Conservation (phyloP, 1,140 invertebrate genomes). For the Pentalonia nigronervosa region DNA sequence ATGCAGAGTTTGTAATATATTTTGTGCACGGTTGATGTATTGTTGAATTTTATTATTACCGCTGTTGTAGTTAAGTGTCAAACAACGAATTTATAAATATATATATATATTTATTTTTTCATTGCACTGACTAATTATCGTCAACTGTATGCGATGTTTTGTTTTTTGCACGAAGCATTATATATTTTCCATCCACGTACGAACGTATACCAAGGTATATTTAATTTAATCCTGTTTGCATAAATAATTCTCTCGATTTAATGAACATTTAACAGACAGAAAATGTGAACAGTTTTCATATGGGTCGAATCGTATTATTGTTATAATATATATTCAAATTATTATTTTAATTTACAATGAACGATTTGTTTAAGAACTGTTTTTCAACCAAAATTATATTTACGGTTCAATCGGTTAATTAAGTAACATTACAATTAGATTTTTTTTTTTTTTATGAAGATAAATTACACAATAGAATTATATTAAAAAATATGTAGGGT, state of each 20-base stretch:
- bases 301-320: not conserved
- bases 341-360: not conserved
- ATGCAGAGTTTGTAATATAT: not conserved
- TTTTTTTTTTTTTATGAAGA: not conserved
- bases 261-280: not conserved
- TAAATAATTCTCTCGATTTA: constrained; percentile 28
- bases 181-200: not conserved
- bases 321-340: not conserved
- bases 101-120: not conserved
- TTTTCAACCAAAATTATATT: not conserved
- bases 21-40: not conserved
- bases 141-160: not conserved
- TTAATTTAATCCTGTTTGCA: constrained; percentile 6
- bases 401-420: not conserved
- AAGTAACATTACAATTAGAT: too few relatives aligned
- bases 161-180: not conserved
- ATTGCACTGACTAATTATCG: not conserved
- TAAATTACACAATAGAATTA: not conserved
- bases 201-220: not conserved
- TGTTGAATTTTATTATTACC: not conserved
- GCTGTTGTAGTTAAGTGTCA: not conserved
- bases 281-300: not conserved
- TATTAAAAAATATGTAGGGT: too few relatives aligned
- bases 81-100: not conserved
- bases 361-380: not conserved